Percentiles rank a stretch among this genome's conserved stretches.
These are phyloP conservation scores for Tor tambroides DNA, from an alignment of 2,113 vertebrate genomes.

Conservation along the genomic window DNA sequence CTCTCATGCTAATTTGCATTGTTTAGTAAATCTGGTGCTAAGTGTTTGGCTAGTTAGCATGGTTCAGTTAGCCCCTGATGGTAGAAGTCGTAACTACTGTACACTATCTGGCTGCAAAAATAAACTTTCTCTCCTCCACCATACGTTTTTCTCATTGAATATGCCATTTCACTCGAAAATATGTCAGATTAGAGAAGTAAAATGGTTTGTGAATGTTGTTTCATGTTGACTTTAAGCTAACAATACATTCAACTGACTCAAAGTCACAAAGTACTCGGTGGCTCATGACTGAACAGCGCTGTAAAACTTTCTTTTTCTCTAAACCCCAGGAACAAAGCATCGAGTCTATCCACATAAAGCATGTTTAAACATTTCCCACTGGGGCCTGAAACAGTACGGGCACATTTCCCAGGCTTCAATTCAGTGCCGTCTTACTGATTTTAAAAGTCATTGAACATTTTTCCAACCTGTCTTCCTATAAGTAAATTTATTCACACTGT, in stretches of 20 bases:
- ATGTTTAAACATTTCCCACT: slow-evolving; percentile 29
- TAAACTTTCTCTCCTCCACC: neutral
- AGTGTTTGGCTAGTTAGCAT: too few species aligned
- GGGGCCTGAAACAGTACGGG: neutral
- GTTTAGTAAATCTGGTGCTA: too few species aligned
- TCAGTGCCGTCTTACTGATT: slow-evolving; percentile 15
- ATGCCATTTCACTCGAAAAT: neutral
- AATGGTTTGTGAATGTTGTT: neutral
- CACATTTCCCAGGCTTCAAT: slow-evolving; percentile 35
- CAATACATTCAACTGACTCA: neutral
- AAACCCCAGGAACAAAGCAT: slow-evolving; percentile 23
- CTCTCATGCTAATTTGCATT: too few species aligned
- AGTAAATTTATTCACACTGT: slow-evolving; percentile 32
- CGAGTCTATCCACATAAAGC: slow-evolving; percentile 14
- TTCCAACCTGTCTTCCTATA: neutral
- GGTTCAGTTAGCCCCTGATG: too few species aligned
- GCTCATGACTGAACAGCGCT: neutral
- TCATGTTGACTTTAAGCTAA: slow-evolving; percentile 15
- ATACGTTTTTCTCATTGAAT: neutral
- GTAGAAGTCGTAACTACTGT: neutral
- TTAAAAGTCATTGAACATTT: slow-evolving; percentile 28
- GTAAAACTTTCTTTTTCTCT: slow-evolving; percentile 8
- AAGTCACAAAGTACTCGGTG: neutral
- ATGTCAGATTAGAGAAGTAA: neutral
- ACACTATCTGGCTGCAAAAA: neutral